Conservation (phyloP, 2,888 invertebrate genomes). For the Nymphalis urticae region DNA sequence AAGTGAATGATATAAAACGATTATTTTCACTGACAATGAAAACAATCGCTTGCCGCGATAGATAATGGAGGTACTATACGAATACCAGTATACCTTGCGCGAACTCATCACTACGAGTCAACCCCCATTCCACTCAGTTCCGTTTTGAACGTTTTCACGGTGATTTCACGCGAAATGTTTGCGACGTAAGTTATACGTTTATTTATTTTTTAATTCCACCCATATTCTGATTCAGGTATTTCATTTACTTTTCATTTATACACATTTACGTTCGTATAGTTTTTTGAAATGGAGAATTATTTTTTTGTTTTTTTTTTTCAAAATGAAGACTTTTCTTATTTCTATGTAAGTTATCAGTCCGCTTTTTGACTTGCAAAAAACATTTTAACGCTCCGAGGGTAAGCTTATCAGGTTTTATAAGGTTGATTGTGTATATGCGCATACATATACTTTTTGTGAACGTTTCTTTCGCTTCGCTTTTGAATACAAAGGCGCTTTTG, state of each 20-base stretch:
- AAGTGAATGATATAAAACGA: not conserved
- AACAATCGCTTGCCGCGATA: conserved; percentile 21
- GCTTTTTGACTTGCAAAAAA: too few species aligned
- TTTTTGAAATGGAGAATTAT: too few species aligned
- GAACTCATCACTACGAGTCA: conserved; percentile 51
- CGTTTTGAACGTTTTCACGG: conserved; percentile 30
- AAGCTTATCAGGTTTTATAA: too few species aligned
- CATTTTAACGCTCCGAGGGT: too few species aligned
- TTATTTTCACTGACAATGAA: conserved; percentile 3
- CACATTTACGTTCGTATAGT: too few species aligned
- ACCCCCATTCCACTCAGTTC: conserved; percentile 38
- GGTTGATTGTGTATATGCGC: too few species aligned
- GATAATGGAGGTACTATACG: conserved; percentile 22
- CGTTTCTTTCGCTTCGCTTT: too few species aligned
- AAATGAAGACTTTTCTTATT: too few species aligned
- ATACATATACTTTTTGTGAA: too few species aligned
- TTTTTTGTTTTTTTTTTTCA: too few species aligned
- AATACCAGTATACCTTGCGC: conserved; percentile 44
- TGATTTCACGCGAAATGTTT: conserved; percentile 24
- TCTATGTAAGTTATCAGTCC: too few species aligned
- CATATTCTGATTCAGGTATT: conserved; percentile 3
- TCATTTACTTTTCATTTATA: not conserved
- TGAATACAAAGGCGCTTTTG: too few species aligned
- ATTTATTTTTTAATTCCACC: conserved; percentile 12
- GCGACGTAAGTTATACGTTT: conserved; percentile 6